Evolutionary conservation across 2,113 vertebrate genomes (phyloP).

Genomic region (Centropus bengalensis): DNA sequence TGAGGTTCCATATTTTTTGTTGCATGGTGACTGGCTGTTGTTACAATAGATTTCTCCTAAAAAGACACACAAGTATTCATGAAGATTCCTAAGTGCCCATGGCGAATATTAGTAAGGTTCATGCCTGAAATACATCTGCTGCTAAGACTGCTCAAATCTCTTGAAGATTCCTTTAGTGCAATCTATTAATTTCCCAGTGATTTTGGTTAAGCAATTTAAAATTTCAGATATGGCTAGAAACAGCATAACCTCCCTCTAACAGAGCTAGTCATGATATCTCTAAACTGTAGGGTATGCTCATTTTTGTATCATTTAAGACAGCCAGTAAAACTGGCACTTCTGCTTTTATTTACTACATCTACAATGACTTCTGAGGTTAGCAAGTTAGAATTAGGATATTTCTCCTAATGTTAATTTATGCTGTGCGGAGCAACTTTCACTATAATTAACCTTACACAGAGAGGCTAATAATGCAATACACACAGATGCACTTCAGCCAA

Average conservation of each 20-base stretch:
- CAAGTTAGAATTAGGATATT: neutral
- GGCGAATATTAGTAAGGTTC: neutral
- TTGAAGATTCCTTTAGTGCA: neutral
- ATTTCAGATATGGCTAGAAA: neutral
- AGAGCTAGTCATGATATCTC: neutral
- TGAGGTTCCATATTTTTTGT: neutral
- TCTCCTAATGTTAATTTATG: neutral
- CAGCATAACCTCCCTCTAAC: neutral
- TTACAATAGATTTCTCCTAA: neutral
- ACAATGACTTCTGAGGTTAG: neutral
- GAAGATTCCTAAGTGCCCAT: neutral
- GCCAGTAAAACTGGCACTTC: neutral
- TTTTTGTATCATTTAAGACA: neutral
- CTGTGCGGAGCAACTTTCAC: neutral
- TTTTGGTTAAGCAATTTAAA: neutral
- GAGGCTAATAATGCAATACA: neutral
- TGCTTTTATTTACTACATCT: neutral
- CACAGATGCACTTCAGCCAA: neutral
- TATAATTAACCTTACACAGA: neutral
- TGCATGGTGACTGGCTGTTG: neutral
- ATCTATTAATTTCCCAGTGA: neutral
- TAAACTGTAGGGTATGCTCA: neutral
- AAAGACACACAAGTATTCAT: neutral
- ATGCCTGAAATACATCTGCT: neutral
- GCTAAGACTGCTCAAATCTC: neutral